A percentile compares a stretch with the other conserved stretches of the same genome.
These are phyloP conservation scores for Amblyopsis hoosieri DNA, from an alignment of 2,797 vertebrate genomes.

Conservation along the genomic window DNA sequence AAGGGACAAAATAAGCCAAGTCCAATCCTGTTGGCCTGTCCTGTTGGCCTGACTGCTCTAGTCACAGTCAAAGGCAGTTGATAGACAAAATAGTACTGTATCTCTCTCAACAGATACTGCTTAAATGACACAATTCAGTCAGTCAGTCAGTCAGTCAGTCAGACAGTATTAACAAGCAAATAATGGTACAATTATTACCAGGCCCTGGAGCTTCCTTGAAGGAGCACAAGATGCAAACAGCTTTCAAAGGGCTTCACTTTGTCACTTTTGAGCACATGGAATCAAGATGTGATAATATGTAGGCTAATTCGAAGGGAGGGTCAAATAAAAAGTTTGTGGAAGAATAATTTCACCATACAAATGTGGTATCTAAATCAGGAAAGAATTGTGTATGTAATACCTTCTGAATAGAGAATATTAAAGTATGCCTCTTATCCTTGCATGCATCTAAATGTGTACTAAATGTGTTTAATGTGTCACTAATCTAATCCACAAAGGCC, in stretches of 20 bases:
- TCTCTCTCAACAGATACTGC: conserved; percentile 1
- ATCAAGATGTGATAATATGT: conserved; percentile 33
- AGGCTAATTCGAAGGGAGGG: conserved; percentile 28
- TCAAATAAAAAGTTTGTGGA: conserved; percentile 19
- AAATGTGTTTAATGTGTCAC: not conserved
- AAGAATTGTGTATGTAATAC: no score
- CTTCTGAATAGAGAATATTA: no score
- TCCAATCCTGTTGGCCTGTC: conserved; percentile 59
- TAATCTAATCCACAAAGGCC: not conserved
- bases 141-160: no score
- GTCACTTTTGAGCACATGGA: conserved; percentile 30
- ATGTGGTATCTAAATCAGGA: no score
- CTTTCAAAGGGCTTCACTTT: no score
- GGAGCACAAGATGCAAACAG: no score
- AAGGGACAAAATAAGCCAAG: conserved; percentile 67
- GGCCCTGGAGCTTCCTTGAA: no score
- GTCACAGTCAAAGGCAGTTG: conserved; percentile 42
- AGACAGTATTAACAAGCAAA: no score
- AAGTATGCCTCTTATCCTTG: no score
- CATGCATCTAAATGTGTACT: not conserved
- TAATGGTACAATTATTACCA: no score
- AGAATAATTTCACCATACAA: conserved; percentile 16
- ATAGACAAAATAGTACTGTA: conserved; percentile 23
- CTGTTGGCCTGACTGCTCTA: conserved; percentile 28
- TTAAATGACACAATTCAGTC: no score